These are phyloP conservation scores for Trachurus trachurus DNA, from an alignment of 2,797 vertebrate genomes.

Conservation along the genomic window DNA sequence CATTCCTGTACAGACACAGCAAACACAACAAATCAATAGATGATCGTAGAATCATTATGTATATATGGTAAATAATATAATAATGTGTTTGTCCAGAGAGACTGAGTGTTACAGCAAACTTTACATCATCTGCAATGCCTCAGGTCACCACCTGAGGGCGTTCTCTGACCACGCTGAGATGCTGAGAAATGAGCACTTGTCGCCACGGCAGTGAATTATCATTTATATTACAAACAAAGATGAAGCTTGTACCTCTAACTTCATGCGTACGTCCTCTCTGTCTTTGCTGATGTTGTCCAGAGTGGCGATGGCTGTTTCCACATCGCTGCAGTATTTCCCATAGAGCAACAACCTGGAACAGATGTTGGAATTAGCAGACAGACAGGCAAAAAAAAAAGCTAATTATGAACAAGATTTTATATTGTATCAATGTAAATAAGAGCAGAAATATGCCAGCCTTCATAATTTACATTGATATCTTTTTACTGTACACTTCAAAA, in stretches of 20 bases:
- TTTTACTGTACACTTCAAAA: background rate
- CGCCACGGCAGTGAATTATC: background rate
- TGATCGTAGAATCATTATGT: background rate
- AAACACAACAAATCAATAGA: background rate
- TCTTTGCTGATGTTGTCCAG: slow-evolving; percentile 95
- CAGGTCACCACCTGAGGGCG: slow-evolving; percentile 70
- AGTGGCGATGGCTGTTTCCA: slow-evolving; percentile 92
- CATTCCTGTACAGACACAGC: slow-evolving; percentile 89
- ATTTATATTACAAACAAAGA: background rate
- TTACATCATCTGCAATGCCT: slow-evolving; percentile 46
- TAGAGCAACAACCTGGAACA: slow-evolving; percentile 93
- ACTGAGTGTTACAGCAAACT: background rate
- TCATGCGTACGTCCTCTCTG: slow-evolving; percentile 95
- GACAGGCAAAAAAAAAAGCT: background rate
- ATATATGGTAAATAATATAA: background rate
- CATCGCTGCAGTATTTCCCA: slow-evolving; percentile 97
- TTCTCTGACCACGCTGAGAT: slow-evolving; percentile 27
- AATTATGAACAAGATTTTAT: background rate
- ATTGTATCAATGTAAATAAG: no score
- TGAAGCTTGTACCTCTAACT: slow-evolving; percentile 88
- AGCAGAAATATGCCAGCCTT: no score
- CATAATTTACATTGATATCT: no score
- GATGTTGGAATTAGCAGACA: background rate
- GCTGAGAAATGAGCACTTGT: background rate
- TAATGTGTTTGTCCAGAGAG: background rate